Conservation (phyloP, 2,797 vertebrate genomes). For the Crenuchus spilurus region DNA sequence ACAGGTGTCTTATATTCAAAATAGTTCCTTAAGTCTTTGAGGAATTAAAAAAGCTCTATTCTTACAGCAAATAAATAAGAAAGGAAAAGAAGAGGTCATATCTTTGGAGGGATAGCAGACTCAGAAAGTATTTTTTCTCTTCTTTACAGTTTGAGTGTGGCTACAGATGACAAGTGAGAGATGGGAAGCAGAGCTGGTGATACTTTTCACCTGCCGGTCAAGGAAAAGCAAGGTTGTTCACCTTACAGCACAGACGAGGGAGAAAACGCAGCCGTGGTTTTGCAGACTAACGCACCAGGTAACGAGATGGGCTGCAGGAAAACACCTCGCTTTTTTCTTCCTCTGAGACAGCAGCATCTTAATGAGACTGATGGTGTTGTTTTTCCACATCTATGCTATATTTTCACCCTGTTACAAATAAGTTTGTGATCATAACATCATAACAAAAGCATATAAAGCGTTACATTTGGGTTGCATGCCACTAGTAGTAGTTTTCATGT, state of each 20-base stretch:
- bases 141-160: constrained; percentile 74
- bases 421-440: constrained; percentile 79
- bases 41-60: constrained; percentile 70
- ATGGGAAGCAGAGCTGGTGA: constrained; percentile 77
- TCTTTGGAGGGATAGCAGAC: constrained; percentile 84
- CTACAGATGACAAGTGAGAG: constrained; percentile 69
- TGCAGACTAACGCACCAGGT: no score
- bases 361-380: constrained; percentile 60
- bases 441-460: constrained; percentile 79
- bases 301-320: no score
- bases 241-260: constrained; percentile 25
- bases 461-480: constrained; percentile 85
- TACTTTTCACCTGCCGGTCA: constrained; percentile 73
- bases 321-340: constrained; percentile 60
- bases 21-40: constrained; percentile 77
- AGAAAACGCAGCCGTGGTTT: constrained; percentile 20
- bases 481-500: constrained; percentile 78
- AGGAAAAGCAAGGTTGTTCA: constrained; percentile 75
- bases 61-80: constrained; percentile 80
- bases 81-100: constrained; percentile 63
- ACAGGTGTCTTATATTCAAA: constrained; percentile 85
- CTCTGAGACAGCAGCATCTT: constrained; percentile 60
- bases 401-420: constrained; percentile 81
- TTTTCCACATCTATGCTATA: constrained; percentile 70
- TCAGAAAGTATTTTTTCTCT: constrained; percentile 67